phyloP scores from a whole-genome alignment of 2,888 invertebrate genomes.

The Drosophila demipolita region DNA sequence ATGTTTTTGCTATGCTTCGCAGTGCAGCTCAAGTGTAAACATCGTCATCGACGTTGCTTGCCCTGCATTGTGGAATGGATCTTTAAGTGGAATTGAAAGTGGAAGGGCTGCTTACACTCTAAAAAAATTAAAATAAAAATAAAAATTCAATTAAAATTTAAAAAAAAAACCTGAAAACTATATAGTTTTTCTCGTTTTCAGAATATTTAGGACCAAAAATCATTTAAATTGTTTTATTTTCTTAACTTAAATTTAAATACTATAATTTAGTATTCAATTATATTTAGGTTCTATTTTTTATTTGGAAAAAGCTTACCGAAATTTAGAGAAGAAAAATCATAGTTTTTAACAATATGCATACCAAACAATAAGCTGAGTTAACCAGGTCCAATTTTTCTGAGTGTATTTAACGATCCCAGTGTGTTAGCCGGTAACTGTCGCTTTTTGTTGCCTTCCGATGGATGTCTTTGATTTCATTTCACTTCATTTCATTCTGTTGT shows the following conservation, averaged over 20 bases:
- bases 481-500: slow-evolving; percentile 78
- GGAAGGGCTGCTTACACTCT: slow-evolving; percentile 18
- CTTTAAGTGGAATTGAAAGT: slow-evolving; percentile 29
- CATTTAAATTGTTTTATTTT: too few relatives aligned
- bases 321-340: background rate
- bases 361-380: background rate
- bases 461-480: slow-evolving; percentile 81
- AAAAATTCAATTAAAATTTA: background rate
- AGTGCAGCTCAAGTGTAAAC: slow-evolving; percentile 79
- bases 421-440: slow-evolving; percentile 32
- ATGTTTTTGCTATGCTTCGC: slow-evolving; percentile 31
- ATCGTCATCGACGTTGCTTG: slow-evolving; percentile 59
- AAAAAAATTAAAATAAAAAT: background rate
- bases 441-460: slow-evolving; percentile 68
- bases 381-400: background rate
- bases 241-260: too few relatives aligned
- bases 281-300: too few relatives aligned
- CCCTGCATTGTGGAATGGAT: slow-evolving; percentile 9
- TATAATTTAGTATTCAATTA: too few relatives aligned
- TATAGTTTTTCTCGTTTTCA: background rate
- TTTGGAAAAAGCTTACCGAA: background rate
- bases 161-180: background rate
- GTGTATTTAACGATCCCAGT: slow-evolving; percentile 20
- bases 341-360: background rate
- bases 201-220: too few relatives aligned